phyloP scores from a whole-genome alignment of 1,140 invertebrate species.

The Trinorchestia longiramus region DNA sequence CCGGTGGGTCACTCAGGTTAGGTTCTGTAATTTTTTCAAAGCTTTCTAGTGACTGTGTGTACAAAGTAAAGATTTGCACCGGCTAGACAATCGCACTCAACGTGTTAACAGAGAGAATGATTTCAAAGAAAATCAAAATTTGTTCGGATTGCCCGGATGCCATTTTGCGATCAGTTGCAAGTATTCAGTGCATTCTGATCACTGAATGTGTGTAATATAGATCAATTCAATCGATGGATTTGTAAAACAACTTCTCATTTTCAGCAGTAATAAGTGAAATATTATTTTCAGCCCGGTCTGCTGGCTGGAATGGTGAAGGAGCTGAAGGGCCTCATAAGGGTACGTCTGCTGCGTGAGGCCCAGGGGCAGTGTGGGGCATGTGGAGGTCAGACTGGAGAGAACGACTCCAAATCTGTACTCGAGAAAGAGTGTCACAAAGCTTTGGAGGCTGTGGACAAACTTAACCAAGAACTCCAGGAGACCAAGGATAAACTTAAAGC shows the following conservation, averaged over 20 bases:
- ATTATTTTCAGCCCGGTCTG: conserved; percentile 70
- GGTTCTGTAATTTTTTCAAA: no score
- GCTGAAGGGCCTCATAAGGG: conserved; percentile 69
- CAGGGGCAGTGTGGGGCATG: conserved; percentile 76
- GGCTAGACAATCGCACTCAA: no score
- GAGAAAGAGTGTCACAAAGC: conserved; percentile 72
- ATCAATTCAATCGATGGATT: neutral
- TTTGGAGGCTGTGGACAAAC: conserved; percentile 77
- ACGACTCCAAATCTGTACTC: conserved; percentile 71
- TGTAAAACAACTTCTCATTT: neutral
- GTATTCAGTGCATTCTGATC: neutral
- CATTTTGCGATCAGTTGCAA: no score
- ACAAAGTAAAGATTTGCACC: no score
- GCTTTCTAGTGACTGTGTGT: no score
- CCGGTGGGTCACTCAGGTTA: no score
- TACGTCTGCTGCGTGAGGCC: conserved; percentile 70
- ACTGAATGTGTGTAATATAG: neutral
- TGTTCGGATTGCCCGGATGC: no score
- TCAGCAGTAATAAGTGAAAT: neutral
- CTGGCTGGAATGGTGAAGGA: conserved; percentile 71
- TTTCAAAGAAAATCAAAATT: no score
- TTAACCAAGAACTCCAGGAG: conserved; percentile 77
- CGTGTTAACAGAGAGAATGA: no score
- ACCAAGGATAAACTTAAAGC: conserved; percentile 64
- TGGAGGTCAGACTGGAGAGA: conserved; percentile 74